Evolutionary conservation across 2,797 vertebrate species (phyloP).

Genomic region (Remorina albescens): DNA sequence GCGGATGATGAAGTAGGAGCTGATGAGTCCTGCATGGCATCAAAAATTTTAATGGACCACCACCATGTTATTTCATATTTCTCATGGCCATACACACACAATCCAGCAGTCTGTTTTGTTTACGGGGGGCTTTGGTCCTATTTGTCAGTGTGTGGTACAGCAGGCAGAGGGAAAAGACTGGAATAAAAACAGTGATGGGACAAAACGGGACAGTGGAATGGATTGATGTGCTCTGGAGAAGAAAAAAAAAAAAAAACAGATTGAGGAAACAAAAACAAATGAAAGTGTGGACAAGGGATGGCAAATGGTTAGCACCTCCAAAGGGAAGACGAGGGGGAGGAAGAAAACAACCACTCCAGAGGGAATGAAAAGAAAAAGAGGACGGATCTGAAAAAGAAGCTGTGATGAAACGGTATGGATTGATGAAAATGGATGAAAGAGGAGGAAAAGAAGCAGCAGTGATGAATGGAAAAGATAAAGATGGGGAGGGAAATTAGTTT

Average conservation of each 20-base stretch:
- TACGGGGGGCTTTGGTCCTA: background rate
- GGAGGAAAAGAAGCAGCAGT: slow-evolving; percentile 24
- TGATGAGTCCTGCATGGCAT: slow-evolving; percentile 52
- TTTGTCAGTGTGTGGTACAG: slow-evolving; percentile 16
- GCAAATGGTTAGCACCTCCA: slow-evolving; percentile 49
- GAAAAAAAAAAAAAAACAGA: background rate
- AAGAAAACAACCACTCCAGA: slow-evolving; percentile 45
- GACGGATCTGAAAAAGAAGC: slow-evolving; percentile 35
- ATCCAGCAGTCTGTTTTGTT: slow-evolving; percentile 12
- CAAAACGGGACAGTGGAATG: background rate
- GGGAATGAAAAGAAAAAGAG: slow-evolving; percentile 32
- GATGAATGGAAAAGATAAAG: slow-evolving; percentile 51
- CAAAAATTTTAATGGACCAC: slow-evolving; percentile 59
- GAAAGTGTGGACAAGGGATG: background rate
- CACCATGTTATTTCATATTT: slow-evolving; percentile 43
- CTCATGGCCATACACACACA: slow-evolving; percentile 34
- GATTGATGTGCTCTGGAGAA: background rate
- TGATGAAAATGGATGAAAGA: slow-evolving; percentile 51
- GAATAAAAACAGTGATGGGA: background rate
- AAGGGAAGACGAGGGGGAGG: slow-evolving; percentile 56
- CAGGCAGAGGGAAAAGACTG: background rate
- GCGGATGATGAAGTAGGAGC: slow-evolving; percentile 30
- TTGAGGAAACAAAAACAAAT: background rate
- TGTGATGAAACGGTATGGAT: slow-evolving; percentile 53
- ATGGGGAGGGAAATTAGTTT: slow-evolving; percentile 47